phyloP scores from a whole-genome alignment of 2,113 vertebrate genomes.

The Mesembrinibis cayennensis region DNA sequence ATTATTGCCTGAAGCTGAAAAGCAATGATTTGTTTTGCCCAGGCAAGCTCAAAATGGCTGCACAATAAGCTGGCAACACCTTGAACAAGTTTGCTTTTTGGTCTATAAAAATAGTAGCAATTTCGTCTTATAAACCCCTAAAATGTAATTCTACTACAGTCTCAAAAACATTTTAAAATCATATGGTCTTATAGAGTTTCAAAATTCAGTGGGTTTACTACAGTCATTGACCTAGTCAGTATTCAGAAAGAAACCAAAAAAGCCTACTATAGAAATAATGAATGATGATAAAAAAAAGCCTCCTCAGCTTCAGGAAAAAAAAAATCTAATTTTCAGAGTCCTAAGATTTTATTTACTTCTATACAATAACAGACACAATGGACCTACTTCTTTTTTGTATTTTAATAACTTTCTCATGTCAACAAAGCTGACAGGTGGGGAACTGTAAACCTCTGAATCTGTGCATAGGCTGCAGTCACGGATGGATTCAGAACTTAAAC shows the following conservation, averaged over 20 bases:
- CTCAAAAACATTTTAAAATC: not conserved
- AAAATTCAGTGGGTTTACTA: not conserved
- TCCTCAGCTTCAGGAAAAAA: not conserved
- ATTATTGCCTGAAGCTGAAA: not conserved
- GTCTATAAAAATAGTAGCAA: not conserved
- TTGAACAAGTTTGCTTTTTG: not conserved
- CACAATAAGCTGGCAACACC: not conserved
- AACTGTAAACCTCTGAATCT: not conserved
- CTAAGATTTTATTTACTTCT: slow-evolving; percentile 53
- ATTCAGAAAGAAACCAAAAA: not conserved
- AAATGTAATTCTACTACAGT: not conserved
- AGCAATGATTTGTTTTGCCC: not conserved
- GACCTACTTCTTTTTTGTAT: not conserved
- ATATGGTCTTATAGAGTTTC: not conserved
- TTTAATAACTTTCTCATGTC: not conserved
- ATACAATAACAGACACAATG: not conserved
- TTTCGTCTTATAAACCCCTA: not conserved
- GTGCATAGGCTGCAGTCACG: not conserved
- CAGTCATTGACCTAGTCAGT: not conserved
- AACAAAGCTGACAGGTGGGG: not conserved
- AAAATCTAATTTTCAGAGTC: not conserved
- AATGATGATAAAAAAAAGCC: not conserved
- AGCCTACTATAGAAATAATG: not conserved
- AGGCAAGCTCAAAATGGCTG: not conserved
- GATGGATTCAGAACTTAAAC: not conserved